Percentiles rank a stretch among this genome's conserved stretches.
Evolutionary conservation across 2,797 vertebrate genomes (phyloP).

Genomic region (Melanotaenia trifasciata): DNA sequence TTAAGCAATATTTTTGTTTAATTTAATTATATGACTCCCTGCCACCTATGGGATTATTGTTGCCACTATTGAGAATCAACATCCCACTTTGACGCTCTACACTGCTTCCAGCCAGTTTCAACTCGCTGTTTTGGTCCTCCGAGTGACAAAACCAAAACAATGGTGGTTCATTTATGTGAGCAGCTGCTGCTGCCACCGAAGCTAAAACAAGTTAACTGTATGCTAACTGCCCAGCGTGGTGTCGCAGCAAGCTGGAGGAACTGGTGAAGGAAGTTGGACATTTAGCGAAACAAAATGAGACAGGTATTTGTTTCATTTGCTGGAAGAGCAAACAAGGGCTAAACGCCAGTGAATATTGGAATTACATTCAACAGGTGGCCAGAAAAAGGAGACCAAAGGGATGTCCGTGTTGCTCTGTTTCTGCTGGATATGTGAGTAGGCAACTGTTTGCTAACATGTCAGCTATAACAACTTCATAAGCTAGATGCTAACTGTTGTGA

Average conservation of each 20-base stretch:
- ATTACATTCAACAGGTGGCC: constrained; percentile 84
- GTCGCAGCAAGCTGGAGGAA: constrained; percentile 34
- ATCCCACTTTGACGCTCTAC: constrained; percentile 25
- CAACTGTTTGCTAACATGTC: constrained; percentile 80
- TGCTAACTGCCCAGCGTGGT: constrained; percentile 16
- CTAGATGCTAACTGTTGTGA: constrained; percentile 77
- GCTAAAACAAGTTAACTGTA: constrained; percentile 25
- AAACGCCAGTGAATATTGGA: constrained; percentile 80
- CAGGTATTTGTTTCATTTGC: constrained; percentile 36
- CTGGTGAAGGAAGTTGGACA: constrained; percentile 31
- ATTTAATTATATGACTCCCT: constrained; percentile 38
- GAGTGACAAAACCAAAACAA: constrained; percentile 39
- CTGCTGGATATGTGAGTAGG: constrained; percentile 84
- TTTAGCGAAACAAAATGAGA: constrained; percentile 29
- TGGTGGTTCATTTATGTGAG: background rate
- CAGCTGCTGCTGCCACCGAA: constrained; percentile 4
- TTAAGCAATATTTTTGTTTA: constrained; percentile 54
- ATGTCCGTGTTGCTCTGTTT: constrained; percentile 84
- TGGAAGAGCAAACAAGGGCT: constrained; percentile 59
- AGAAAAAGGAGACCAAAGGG: constrained; percentile 82
- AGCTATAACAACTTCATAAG: constrained; percentile 78
- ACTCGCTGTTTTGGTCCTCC: constrained; percentile 44
- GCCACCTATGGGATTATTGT: constrained; percentile 17
- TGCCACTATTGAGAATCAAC: constrained; percentile 39
- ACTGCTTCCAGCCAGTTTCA: constrained; percentile 30